phyloP scores from a whole-genome alignment of 2,888 invertebrate species.

The Sinodicranocentrus sp. region DNA sequence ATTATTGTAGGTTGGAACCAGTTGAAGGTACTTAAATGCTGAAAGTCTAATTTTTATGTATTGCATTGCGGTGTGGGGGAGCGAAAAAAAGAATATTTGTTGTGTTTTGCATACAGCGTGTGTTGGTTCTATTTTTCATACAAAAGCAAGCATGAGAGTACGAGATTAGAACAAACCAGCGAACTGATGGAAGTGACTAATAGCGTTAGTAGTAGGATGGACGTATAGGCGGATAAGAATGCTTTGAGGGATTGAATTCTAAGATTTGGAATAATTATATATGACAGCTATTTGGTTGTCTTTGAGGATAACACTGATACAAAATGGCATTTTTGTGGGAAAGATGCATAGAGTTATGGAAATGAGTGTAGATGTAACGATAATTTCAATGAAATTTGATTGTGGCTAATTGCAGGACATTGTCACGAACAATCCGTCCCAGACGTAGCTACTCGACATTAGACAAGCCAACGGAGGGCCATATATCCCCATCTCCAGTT shows the following conservation, averaged over 20 bases:
- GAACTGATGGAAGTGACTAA: no score
- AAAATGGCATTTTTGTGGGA: not conserved
- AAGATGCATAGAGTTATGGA: not conserved
- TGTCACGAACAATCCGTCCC: conserved; percentile 72
- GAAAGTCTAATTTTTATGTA: no score
- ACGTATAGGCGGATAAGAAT: not conserved
- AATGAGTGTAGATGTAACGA: not conserved
- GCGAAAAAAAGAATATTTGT: no score
- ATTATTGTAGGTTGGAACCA: no score
- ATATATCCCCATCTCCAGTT: conserved; percentile 50
- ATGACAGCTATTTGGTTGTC: not conserved
- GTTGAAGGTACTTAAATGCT: no score
- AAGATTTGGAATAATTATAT: no score
- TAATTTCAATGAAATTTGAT: not conserved
- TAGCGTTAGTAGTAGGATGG: no score
- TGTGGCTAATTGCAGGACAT: conserved; percentile 58
- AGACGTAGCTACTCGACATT: conserved; percentile 73
- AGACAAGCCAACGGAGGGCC: conserved; percentile 69
- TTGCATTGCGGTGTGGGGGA: no score
- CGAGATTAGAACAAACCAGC: no score
- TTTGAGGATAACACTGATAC: not conserved
- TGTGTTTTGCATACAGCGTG: no score
- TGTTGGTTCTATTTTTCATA: no score
- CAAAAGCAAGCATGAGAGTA: no score
- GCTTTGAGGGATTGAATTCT: not conserved